These are phyloP conservation scores for Simalia tracyae DNA, from an alignment of 2,797 vertebrate species.

Conservation along the genomic window DNA sequence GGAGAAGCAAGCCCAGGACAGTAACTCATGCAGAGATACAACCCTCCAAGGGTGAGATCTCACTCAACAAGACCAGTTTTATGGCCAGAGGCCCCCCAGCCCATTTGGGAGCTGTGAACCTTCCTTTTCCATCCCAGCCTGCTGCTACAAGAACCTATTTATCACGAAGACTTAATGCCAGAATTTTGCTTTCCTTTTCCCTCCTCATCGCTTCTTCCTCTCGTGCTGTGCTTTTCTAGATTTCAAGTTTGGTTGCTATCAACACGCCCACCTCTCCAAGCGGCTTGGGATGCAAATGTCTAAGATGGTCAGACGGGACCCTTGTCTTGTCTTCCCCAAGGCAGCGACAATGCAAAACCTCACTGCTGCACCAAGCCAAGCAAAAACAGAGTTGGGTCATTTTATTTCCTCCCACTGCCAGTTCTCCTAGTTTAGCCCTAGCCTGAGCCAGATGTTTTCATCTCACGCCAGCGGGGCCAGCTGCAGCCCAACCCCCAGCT, in stretches of 20 bases:
- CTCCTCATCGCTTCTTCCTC: neutral
- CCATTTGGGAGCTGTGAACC: neutral
- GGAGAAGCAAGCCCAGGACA: neutral
- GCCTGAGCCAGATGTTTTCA: conserved; percentile 12
- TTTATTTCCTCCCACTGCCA: neutral
- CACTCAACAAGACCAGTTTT: neutral
- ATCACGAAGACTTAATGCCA: neutral
- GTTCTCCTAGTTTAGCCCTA: neutral
- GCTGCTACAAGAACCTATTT: neutral
- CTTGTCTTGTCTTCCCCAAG: neutral
- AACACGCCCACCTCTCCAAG: neutral
- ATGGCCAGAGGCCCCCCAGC: too few relatives aligned
- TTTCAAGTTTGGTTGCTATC: neutral
- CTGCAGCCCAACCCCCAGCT: conserved; percentile 23
- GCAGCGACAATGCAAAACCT: neutral
- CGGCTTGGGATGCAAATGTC: neutral
- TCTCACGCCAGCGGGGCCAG: conserved; percentile 18
- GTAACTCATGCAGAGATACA: neutral
- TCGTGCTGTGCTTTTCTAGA: neutral
- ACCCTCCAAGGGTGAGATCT: neutral
- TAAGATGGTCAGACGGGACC: neutral
- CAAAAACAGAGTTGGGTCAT: neutral
- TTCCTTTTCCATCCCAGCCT: neutral
- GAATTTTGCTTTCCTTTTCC: neutral
- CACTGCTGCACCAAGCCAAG: fast-evolving